Evolutionary conservation across 2,797 vertebrate species (phyloP), one percentile per base, ranked within the genome.

Genomic region (Urosaurus nigricauda): DNA sequence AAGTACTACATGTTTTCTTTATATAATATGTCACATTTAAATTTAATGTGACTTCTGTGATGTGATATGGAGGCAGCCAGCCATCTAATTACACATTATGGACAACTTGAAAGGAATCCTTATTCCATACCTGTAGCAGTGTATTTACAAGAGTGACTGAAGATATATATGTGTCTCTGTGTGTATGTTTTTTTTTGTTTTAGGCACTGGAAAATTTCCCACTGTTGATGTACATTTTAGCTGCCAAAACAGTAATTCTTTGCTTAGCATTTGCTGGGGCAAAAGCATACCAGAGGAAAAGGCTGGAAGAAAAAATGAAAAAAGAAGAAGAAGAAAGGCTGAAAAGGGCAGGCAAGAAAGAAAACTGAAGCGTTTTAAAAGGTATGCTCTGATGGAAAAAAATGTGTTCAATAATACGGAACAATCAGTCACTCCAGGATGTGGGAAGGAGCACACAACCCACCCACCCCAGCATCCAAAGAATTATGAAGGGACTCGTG

Each of bases 131-230:
- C 65, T 68, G 29, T 68, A 53, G 70, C 88, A 17, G 37, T 29
- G 17, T 91, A 89, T 60, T 92, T 78, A 87, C 86, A 88, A 80
- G 71, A 88, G 32, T 68, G 35, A 70, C 79, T 93, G 65, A 91
- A 92, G 68, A 13, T 2, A 40, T 83, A 11, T 80, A 13, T 87
- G 3, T 58, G 37, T 53, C 24, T 68, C 24, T 84, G 9, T 40
- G 19, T 88, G 32, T 85, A 3, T 58, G 14, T 60, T 81, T 37
- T 86, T 78, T 85, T 89, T 58, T 89, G 37, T 90, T 94, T 17
- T 93, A 99, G 99, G 98, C 93, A 84, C 94, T 99, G 91, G 98
- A 99, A 16, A 98, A 97, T 0, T 96, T 99, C 86, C 98, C 98
- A 0, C 4, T 99, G 93, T 97, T 99, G 87, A 95, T 99, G 83